Conservation (phyloP, 2,113 vertebrate species). For the Dromaius novaehollandiae region DNA sequence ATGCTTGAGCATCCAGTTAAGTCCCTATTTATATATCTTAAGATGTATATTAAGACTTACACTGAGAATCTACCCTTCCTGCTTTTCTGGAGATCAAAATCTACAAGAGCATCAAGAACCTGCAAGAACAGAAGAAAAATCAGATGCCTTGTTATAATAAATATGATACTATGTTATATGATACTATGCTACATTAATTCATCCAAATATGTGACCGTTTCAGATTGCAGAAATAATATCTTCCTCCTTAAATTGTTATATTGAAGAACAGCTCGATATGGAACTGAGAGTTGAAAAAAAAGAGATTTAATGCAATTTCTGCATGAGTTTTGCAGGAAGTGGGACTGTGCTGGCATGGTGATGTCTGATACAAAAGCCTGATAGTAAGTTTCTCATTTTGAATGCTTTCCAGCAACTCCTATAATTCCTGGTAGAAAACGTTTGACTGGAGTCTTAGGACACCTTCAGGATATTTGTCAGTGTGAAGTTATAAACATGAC, state of each 20-base stretch:
- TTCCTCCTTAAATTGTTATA: not conserved
- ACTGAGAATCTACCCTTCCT: not conserved
- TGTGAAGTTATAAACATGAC: not conserved
- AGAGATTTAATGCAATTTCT: not conserved
- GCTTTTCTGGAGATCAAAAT: not conserved
- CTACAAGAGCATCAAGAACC: not conserved
- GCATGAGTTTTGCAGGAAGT: not conserved
- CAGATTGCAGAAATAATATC: not conserved
- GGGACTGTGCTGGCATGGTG: not conserved
- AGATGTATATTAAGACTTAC: not conserved
- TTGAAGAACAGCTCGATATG: not conserved
- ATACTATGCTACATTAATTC: not conserved
- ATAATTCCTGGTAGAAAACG: not conserved
- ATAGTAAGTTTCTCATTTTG: not conserved
- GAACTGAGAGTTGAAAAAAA: not conserved
- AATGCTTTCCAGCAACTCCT: not conserved
- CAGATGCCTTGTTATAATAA: not conserved
- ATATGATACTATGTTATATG: not conserved
- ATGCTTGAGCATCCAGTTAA: not conserved
- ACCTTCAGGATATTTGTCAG: not conserved
- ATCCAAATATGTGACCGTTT: not conserved
- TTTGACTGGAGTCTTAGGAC: not conserved
- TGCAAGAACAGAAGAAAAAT: not conserved
- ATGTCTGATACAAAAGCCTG: not conserved
- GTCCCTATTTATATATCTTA: not conserved